Evolutionary conservation across 2,113 vertebrate genomes (phyloP).

Genomic region (Atlantisia rogersi): DNA sequence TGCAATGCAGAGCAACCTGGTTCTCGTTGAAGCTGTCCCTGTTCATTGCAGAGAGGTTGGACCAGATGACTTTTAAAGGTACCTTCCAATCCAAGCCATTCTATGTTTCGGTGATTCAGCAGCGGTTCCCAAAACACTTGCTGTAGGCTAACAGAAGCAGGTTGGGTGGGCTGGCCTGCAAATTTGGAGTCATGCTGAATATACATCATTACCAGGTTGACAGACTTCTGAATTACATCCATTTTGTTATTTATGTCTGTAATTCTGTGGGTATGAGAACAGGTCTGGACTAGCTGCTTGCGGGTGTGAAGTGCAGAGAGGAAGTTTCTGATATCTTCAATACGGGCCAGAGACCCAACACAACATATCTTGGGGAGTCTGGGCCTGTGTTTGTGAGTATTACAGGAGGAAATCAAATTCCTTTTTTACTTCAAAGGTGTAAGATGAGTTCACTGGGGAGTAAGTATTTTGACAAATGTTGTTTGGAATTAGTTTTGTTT

Average conservation of each 20-base stretch:
- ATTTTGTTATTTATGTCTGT: not conserved
- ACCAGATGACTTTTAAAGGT: not conserved
- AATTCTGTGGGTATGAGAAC: not conserved
- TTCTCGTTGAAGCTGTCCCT: not conserved
- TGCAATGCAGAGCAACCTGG: not conserved
- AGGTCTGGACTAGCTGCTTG: not conserved
- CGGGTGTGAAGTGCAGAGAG: not conserved
- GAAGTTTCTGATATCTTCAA: not conserved
- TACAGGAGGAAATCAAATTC: not conserved
- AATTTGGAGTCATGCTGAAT: not conserved
- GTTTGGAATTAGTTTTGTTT: not conserved
- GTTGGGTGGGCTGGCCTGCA: not conserved
- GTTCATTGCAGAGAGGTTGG: not conserved
- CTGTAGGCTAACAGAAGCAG: not conserved
- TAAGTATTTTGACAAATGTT: slow-evolving; percentile 20
- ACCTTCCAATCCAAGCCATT: not conserved
- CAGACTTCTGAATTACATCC: not conserved
- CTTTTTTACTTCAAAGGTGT: not conserved
- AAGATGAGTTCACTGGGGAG: not conserved
- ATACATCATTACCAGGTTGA: not conserved
- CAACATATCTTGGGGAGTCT: not conserved
- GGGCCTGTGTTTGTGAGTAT: not conserved
- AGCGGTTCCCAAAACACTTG: not conserved
- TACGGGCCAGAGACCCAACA: not conserved
- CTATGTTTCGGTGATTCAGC: not conserved